phyloP scores from a whole-genome alignment of 2,797 vertebrate species.

The Erethizon dorsatum region DNA sequence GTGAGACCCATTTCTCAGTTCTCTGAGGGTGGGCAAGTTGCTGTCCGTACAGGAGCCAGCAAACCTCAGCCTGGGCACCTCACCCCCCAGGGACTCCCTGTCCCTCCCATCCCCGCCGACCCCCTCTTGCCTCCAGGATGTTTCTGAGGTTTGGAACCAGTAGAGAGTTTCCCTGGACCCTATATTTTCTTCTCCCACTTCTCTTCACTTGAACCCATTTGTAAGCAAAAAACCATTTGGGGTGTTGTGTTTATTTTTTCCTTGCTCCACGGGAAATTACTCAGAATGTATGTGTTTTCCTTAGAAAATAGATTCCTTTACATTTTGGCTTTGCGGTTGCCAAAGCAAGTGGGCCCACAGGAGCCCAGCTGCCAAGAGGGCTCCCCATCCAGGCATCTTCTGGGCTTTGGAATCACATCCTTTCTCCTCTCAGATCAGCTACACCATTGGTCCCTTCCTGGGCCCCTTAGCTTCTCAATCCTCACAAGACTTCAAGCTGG shows the following conservation, averaged over 20 bases:
- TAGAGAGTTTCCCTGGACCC: constrained; percentile 65
- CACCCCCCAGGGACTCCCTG: too few species aligned
- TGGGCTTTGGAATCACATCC: neutral
- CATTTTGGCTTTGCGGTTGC: constrained; percentile 86
- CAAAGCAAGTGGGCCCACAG: constrained; percentile 65
- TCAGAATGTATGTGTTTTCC: constrained; percentile 86
- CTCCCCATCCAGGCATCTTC: neutral
- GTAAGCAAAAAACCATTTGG: constrained; percentile 83
- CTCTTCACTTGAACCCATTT: constrained; percentile 80
- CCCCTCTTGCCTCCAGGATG: constrained; percentile 40
- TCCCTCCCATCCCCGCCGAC: neutral
- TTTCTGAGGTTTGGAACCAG: constrained; percentile 82
- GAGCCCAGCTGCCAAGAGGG: constrained; percentile 63
- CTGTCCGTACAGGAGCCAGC: neutral
- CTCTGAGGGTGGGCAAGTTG: neutral
- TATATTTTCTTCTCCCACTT: constrained; percentile 81
- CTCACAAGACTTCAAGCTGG: neutral
- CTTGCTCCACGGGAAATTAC: constrained; percentile 85
- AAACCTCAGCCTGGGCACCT: neutral
- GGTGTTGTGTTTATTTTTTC: constrained; percentile 84
- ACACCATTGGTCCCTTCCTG: neutral
- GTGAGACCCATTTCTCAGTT: neutral
- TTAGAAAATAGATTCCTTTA: constrained; percentile 86
- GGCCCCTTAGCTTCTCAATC: neutral
- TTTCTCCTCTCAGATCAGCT: neutral